These are phyloP conservation scores for Drosophila sucinea DNA, from an alignment of 1,140 invertebrate species.

Conservation along the genomic window DNA sequence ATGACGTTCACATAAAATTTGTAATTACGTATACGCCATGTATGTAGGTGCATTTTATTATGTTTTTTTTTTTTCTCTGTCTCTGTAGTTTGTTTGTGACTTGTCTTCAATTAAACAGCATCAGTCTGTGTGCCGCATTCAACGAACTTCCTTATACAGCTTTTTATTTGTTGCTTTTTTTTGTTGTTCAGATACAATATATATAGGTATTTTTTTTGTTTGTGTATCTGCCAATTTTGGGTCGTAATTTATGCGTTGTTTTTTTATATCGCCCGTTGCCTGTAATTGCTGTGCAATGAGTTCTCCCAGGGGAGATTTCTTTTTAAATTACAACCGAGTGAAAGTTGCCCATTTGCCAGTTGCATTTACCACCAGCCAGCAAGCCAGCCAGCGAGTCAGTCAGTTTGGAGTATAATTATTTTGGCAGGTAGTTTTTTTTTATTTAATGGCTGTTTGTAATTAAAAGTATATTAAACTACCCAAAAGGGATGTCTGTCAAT, in stretches of 20 bases:
- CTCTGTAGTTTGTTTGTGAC: constrained; percentile 15
- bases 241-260: constrained; percentile 67
- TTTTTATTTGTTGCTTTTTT: constrained; percentile 22
- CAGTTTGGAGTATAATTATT: constrained; percentile 35
- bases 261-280: constrained; percentile 47
- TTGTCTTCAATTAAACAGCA: constrained; percentile 64
- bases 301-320: constrained; percentile 57
- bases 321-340: constrained; percentile 54
- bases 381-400: constrained; percentile 11
- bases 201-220: constrained; percentile 16
- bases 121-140: constrained; percentile 44
- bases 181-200: constrained; percentile 5
- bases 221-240: constrained; percentile 58
- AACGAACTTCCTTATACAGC: constrained; percentile 77
- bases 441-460: constrained; percentile 44
- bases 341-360: constrained; percentile 42
- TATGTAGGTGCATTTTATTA: constrained; percentile 58
- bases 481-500: constrained; percentile 16
- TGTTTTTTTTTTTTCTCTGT: constrained; percentile 1
- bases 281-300: constrained; percentile 60
- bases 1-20: constrained; percentile 73
- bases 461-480: constrained; percentile 68
- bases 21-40: constrained; percentile 79
- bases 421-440: background rate
- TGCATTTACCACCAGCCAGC: constrained; percentile 24